Evolutionary conservation across 2,888 invertebrate genomes (phyloP).

Genomic region (Sphinx pinastri): DNA sequence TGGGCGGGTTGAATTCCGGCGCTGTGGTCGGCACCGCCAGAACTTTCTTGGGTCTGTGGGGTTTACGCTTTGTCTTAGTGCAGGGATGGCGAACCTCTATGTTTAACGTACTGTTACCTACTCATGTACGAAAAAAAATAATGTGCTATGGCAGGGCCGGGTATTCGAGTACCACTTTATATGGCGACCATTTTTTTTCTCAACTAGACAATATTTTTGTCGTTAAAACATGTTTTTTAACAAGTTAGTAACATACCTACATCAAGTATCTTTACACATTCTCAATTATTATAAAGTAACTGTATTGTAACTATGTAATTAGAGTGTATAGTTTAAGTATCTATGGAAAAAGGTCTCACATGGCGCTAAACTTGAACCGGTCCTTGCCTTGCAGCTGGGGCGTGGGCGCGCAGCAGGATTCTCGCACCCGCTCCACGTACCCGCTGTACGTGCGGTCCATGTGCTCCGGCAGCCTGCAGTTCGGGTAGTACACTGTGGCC

Average conservation of each 20-base stretch:
- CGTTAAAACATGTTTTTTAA: too few species aligned
- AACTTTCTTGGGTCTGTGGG: slow-evolving; percentile 60
- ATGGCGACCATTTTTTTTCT: too few species aligned
- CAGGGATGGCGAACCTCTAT: not conserved
- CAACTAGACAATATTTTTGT: too few species aligned
- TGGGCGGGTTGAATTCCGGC: slow-evolving; percentile 64
- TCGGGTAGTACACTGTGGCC: slow-evolving; percentile 63
- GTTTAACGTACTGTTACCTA: too few species aligned
- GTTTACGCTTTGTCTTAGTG: not conserved
- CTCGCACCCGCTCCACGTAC: slow-evolving; percentile 49
- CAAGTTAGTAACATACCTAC: too few species aligned
- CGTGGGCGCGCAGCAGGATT: slow-evolving; percentile 33
- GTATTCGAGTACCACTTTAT: too few species aligned
- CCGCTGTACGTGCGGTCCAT: slow-evolving; percentile 65
- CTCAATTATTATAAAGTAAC: too few species aligned
- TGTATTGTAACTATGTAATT: too few species aligned
- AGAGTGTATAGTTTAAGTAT: not conserved
- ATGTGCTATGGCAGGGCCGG: too few species aligned
- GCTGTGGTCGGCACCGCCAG: slow-evolving; percentile 47
- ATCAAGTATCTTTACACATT: too few species aligned
- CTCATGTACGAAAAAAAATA: too few species aligned
- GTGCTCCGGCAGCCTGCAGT: slow-evolving; percentile 68
- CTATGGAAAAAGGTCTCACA: slow-evolving; percentile 43
- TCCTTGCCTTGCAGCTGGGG: slow-evolving; percentile 58
- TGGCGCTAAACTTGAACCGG: slow-evolving; percentile 53